Evolutionary conservation across 2,113 vertebrate species (phyloP).

Genomic region (Bubalus kerabau): DNA sequence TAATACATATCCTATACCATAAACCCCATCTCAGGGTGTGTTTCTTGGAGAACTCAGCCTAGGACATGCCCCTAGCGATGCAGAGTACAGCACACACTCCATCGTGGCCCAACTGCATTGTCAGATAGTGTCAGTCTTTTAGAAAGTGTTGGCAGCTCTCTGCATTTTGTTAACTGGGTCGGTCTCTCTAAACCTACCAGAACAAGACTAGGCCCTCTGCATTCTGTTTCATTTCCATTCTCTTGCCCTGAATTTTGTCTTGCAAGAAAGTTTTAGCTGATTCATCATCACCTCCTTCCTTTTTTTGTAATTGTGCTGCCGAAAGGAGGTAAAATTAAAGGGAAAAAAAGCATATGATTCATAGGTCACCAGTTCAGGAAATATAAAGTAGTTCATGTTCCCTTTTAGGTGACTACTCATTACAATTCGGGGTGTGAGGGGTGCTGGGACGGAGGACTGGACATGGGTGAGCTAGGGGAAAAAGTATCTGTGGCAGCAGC

Average conservation of each 20-base stretch:
- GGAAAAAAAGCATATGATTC: constrained; percentile 27
- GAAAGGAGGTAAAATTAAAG: neutral
- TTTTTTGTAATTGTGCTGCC: constrained; percentile 4
- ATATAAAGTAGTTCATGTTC: neutral
- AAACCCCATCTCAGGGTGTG: neutral
- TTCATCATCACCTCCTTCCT: neutral
- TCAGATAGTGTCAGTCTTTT: neutral
- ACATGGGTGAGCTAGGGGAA: neutral
- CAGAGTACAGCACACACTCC: neutral
- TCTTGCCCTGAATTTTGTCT: neutral
- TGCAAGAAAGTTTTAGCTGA: constrained; percentile 36
- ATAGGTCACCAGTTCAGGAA: constrained; percentile 3
- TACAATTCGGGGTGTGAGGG: neutral
- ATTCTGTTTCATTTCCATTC: neutral
- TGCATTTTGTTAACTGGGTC: neutral
- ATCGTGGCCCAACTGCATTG: neutral
- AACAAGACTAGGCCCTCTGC: neutral
- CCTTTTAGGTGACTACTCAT: neutral
- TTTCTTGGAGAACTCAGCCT: neutral
- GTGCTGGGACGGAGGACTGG: neutral
- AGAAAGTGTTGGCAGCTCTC: neutral
- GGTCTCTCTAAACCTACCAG: neutral
- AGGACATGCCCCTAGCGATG: neutral
- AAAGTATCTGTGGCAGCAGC: neutral
- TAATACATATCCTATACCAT: neutral